A percentile compares a stretch with the other conserved stretches of the same genome.
These are phyloP conservation scores for Mus caroli DNA, from an alignment of 2,797 vertebrate genomes.

Conservation along the genomic window DNA sequence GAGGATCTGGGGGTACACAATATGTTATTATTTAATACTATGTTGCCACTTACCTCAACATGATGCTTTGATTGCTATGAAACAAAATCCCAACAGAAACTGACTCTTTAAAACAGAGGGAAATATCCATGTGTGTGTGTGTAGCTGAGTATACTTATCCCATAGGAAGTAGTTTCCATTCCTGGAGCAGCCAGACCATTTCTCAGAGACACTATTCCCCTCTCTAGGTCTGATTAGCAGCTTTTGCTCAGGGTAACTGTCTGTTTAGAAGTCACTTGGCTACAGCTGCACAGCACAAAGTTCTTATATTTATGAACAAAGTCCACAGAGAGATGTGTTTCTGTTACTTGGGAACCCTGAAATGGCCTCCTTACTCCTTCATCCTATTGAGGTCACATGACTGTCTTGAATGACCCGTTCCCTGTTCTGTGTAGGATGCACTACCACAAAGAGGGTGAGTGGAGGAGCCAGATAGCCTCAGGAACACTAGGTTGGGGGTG, in stretches of 20 bases:
- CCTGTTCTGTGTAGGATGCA: no score
- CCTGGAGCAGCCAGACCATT: background rate
- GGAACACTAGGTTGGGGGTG: accelerated
- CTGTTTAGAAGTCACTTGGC: background rate
- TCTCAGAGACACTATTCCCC: background rate
- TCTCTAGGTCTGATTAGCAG: background rate
- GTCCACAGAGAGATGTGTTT: background rate
- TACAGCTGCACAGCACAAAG: background rate
- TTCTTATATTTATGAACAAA: background rate
- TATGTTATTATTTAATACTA: slow-evolving; percentile 24
- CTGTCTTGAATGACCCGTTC: background rate
- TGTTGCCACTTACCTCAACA: background rate
- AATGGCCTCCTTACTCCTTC: background rate
- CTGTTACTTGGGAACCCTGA: background rate
- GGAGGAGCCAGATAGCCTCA: background rate
- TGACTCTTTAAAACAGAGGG: background rate
- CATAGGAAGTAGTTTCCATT: background rate
- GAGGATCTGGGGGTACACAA: background rate
- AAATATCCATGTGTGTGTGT: background rate
- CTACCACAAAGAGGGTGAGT: background rate
- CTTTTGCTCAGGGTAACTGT: background rate
- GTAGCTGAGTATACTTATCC: background rate
- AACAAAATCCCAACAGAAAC: background rate
- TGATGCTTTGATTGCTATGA: background rate
- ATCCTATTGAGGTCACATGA: background rate